Percentiles rank a stretch among this genome's conserved stretches.
These are phyloP conservation scores for Drosophila sordidula DNA, from an alignment of 2,888 invertebrate species.

Conservation along the genomic window DNA sequence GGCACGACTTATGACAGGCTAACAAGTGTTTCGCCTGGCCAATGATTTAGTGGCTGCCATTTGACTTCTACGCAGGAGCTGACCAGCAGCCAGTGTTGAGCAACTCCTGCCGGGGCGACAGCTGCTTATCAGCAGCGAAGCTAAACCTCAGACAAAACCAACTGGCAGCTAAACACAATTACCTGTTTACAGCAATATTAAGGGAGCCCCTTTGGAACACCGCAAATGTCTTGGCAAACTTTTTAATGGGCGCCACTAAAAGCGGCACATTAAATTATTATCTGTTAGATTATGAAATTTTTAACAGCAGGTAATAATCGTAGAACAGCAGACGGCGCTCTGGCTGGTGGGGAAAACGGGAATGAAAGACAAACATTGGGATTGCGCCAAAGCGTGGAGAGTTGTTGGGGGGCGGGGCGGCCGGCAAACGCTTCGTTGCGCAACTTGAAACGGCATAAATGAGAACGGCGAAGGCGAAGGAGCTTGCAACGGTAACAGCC, in stretches of 20 bases:
- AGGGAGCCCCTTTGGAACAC: slow-evolving; percentile 20
- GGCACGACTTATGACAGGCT: slow-evolving; percentile 46
- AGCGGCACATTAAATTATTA: slow-evolving; percentile 80
- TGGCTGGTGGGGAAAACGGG: slow-evolving; percentile 8
- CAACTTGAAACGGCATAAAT: slow-evolving; percentile 81
- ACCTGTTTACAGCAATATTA: slow-evolving; percentile 76
- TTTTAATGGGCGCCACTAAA: slow-evolving; percentile 77
- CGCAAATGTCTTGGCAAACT: slow-evolving; percentile 65
- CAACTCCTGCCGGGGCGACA: slow-evolving; percentile 42
- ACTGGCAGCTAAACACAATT: slow-evolving; percentile 57
- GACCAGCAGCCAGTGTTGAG: slow-evolving; percentile 18
- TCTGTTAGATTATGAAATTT: slow-evolving; percentile 76
- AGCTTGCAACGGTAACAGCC: slow-evolving; percentile 66
- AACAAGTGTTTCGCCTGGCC: slow-evolving; percentile 52
- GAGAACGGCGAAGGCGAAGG: slow-evolving; percentile 36
- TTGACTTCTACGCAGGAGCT: slow-evolving; percentile 7
- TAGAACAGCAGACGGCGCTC: slow-evolving; percentile 43
- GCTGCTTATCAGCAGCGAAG: slow-evolving; percentile 46
- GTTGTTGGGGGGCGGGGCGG: neutral
- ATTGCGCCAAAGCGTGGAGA: slow-evolving; percentile 10
- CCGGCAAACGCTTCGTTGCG: slow-evolving; percentile 64
- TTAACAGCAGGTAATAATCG: slow-evolving; percentile 82
- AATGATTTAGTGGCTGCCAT: slow-evolving; percentile 48
- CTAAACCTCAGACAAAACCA: neutral
- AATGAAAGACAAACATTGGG: slow-evolving; percentile 76